These are phyloP conservation scores for Melolontha melolontha DNA, from an alignment of 2,888 invertebrate species.

Conservation along the genomic window DNA sequence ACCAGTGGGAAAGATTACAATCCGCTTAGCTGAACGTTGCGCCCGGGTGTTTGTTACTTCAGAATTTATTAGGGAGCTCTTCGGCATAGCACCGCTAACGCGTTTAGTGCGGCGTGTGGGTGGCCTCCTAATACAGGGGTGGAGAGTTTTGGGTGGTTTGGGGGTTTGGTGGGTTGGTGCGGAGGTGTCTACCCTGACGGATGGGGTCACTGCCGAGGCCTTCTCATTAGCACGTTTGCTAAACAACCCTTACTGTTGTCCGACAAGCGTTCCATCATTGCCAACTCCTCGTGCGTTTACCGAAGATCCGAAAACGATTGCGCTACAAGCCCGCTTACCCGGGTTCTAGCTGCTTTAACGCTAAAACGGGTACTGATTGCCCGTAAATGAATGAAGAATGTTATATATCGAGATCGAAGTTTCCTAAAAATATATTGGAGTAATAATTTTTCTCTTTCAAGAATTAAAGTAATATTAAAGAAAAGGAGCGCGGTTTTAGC, in stretches of 20 bases:
- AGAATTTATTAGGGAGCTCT: constrained; percentile 61
- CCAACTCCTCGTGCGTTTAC: constrained; percentile 48
- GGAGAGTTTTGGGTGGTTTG: constrained; percentile 51
- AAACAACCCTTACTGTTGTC: constrained; percentile 55
- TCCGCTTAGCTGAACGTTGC: constrained; percentile 61
- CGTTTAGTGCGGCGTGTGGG: constrained; percentile 62
- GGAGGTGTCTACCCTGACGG: constrained; percentile 58
- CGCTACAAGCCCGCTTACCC: too few species aligned
- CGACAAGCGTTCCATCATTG: constrained; percentile 54
- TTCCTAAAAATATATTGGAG: too few species aligned
- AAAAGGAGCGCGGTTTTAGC: too few species aligned
- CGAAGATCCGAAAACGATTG: too few species aligned
- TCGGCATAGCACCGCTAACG: constrained; percentile 60
- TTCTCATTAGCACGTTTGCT: constrained; percentile 62
- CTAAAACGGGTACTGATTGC: too few species aligned
- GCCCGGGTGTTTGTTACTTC: constrained; percentile 62
- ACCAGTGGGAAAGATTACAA: constrained; percentile 64
- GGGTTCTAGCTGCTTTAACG: too few species aligned
- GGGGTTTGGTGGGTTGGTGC: constrained; percentile 46
- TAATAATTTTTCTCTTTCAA: too few species aligned
- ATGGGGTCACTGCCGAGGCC: constrained; percentile 59
- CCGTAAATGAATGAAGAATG: too few species aligned
- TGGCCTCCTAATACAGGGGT: constrained; percentile 50
- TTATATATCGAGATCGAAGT: too few species aligned
- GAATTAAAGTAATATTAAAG: too few species aligned